A percentile compares a stretch with the other conserved stretches of the same genome.
phyloP scores from a whole-genome alignment of 64 coral and sea anemone species.

The Dendronephthya gigantea region DNA sequence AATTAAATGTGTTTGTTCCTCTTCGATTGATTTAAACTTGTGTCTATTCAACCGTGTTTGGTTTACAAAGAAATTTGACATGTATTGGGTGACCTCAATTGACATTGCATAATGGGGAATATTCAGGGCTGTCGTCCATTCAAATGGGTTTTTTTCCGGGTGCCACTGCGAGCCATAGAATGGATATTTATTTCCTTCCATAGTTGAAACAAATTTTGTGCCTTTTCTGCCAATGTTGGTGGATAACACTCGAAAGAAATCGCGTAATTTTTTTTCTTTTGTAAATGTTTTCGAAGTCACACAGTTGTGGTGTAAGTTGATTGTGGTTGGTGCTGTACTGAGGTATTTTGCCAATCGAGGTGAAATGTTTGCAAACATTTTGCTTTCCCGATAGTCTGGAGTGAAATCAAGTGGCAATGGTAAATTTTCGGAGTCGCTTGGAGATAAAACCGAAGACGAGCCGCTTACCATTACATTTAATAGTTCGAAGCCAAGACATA shows the following conservation, averaged over 20 bases:
- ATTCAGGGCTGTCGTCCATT: constrained; percentile 50
- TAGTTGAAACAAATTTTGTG: constrained; percentile 65
- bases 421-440: background rate
- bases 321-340: background rate
- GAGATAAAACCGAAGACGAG: background rate
- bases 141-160: constrained; percentile 73
- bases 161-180: constrained; percentile 84
- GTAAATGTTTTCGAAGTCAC: constrained; percentile 24
- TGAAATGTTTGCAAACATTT: background rate
- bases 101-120: constrained; percentile 61
- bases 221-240: constrained; percentile 63
- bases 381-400: background rate
- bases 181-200: constrained; percentile 74
- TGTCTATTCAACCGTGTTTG: constrained; percentile 24
- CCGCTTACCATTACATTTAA: background rate
- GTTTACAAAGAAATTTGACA: constrained; percentile 77
- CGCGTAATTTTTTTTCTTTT: background rate
- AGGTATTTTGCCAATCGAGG: background rate
- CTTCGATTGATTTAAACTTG: background rate
- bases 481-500: background rate
- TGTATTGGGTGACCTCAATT: constrained; percentile 44
- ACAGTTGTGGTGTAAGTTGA: background rate
- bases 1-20: background rate
- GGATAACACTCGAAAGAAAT: constrained; percentile 48
- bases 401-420: background rate